Conservation (phyloP, 1,140 invertebrate species). For the Streblospio benedicti region DNA sequence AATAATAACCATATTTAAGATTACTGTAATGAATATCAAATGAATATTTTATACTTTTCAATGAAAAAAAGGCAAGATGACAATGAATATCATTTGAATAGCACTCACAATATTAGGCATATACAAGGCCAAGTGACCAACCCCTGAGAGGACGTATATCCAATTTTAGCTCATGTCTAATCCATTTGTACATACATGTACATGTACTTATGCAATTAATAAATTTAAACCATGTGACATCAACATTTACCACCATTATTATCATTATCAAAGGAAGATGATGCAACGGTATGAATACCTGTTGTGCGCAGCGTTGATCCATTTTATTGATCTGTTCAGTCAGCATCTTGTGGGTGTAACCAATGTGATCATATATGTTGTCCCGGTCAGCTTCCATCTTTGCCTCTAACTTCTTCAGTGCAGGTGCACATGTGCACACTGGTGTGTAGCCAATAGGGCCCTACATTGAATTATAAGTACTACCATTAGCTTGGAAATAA, state of each 20-base stretch:
- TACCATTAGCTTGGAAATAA: not conserved
- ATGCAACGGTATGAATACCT: constrained; percentile 56
- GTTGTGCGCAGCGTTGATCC: constrained; percentile 66
- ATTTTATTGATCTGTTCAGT: constrained; percentile 68
- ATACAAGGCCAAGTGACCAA: too few species aligned
- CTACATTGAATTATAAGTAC: constrained; percentile 32
- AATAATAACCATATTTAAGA: too few species aligned
- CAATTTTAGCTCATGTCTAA: too few species aligned
- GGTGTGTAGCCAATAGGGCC: constrained; percentile 82
- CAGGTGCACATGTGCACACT: constrained; percentile 70
- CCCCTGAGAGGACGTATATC: too few species aligned
- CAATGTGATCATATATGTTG: constrained; percentile 73
- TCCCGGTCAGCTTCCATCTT: constrained; percentile 74
- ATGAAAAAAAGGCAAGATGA: too few species aligned
- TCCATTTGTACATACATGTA: not conserved
- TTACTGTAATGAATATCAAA: too few species aligned
- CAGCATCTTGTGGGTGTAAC: constrained; percentile 67
- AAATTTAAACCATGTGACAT: too few species aligned
- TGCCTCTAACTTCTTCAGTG: constrained; percentile 78
- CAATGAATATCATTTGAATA: too few species aligned
- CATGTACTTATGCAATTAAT: too few species aligned
- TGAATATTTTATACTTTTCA: too few species aligned
- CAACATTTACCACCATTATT: too few species aligned
- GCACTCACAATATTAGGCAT: too few species aligned
- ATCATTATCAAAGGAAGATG: not conserved